A percentile compares a stretch with the other conserved stretches of the same genome.
phyloP scores from a whole-genome alignment of 2,888 invertebrate species.

The Orgyia antiqua region DNA sequence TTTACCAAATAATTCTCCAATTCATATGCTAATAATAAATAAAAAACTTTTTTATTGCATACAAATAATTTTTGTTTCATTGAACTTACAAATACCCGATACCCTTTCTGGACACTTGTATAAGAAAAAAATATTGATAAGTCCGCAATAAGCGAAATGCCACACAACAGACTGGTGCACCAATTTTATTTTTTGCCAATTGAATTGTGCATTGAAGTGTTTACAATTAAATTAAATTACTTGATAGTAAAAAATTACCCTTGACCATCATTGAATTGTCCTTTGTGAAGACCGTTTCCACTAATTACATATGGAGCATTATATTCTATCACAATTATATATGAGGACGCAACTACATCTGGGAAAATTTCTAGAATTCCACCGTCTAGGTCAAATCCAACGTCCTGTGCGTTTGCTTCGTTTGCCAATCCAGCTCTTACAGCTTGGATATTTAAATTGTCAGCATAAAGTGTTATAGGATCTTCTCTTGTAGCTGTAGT shows the following conservation, averaged over 20 bases:
- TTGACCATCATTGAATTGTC: conserved; percentile 31
- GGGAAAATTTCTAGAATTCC: conserved; percentile 36
- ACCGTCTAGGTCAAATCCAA: conserved; percentile 20
- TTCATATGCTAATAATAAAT: too few relatives aligned
- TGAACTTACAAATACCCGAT: too few relatives aligned
- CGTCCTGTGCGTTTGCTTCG: conserved; percentile 24
- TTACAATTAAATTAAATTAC: too few relatives aligned
- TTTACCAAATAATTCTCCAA: too few relatives aligned
- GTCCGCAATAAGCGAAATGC: too few relatives aligned
- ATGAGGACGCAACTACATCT: conserved; percentile 18
- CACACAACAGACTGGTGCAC: too few relatives aligned
- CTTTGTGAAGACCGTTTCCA: conserved; percentile 39
- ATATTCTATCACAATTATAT: conserved; percentile 44
- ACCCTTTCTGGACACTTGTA: too few relatives aligned
- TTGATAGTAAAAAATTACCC: conserved; percentile 4
- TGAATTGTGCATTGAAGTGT: too few relatives aligned
- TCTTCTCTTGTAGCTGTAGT: conserved; percentile 30
- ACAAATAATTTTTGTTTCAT: too few relatives aligned
- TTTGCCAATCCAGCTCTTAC: conserved; percentile 39
- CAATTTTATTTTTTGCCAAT: too few relatives aligned
- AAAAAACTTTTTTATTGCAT: too few relatives aligned
- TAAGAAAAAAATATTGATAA: too few relatives aligned
- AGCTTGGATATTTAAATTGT: conserved; percentile 30
- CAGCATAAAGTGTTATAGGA: conserved; percentile 30
- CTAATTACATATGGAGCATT: conserved; percentile 26